A percentile compares a stretch with the other conserved stretches of the same genome.
These are phyloP conservation scores for Gopherus evgoodei DNA, from an alignment of 2,113 vertebrate genomes.

Conservation along the genomic window DNA sequence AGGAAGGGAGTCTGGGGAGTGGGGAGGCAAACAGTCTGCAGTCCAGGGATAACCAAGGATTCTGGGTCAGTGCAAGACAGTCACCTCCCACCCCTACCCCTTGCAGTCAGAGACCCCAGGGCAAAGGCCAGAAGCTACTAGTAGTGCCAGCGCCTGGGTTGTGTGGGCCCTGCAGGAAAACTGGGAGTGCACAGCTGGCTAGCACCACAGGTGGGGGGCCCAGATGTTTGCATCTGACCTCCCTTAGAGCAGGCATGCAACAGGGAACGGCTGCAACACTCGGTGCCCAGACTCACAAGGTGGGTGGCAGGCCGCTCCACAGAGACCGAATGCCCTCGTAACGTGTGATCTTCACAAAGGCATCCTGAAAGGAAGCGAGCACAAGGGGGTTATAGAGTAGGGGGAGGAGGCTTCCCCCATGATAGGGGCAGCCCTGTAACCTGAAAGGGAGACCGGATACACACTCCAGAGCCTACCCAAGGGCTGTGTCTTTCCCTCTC, in stretches of 20 bases:
- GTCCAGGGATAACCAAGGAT: no score
- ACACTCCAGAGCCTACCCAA: not conserved
- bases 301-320: slow-evolving; percentile 96
- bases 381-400: not conserved
- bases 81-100: no score
- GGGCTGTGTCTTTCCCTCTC: not conserved
- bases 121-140: no score
- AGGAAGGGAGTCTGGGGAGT: no score
- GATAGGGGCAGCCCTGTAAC: not conserved
- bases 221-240: not conserved
- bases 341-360: slow-evolving; percentile 95
- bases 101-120: not conserved
- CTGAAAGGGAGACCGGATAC: not conserved
- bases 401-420: not conserved
- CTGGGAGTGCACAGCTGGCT: no score
- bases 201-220: not conserved
- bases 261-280: not conserved
- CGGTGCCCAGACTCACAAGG: slow-evolving; percentile 86
- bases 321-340: slow-evolving; percentile 90
- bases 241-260: not conserved
- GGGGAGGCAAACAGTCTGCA: no score
- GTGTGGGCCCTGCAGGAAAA: no score
- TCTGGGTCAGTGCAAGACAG: not conserved
- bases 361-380: slow-evolving; percentile 82
- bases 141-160: not conserved